These are phyloP conservation scores for Rynchops niger DNA, from an alignment of 2,113 vertebrate genomes.

Conservation along the genomic window DNA sequence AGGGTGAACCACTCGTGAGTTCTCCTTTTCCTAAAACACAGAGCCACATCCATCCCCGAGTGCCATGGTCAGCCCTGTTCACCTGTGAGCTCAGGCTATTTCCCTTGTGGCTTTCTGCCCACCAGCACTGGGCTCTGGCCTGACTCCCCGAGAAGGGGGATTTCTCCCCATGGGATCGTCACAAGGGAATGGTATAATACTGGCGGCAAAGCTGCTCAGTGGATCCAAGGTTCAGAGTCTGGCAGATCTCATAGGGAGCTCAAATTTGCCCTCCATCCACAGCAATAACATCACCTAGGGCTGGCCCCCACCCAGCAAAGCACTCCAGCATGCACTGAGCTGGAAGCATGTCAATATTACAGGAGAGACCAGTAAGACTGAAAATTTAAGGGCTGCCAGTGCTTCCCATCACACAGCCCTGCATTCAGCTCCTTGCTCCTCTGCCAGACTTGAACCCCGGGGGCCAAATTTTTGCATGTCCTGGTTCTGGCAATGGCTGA, in stretches of 20 bases:
- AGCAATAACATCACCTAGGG: background rate
- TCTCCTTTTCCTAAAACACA: background rate
- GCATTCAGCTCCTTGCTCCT: background rate
- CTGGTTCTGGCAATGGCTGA: background rate
- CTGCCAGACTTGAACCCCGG: background rate
- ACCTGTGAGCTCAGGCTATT: background rate
- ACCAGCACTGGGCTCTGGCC: too few relatives aligned
- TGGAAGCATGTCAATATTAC: background rate
- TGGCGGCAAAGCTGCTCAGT: background rate
- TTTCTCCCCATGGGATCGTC: background rate
- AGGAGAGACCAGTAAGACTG: background rate
- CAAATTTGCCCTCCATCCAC: background rate
- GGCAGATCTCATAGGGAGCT: background rate
- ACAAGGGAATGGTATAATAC: fast-evolving
- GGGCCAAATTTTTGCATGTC: background rate
- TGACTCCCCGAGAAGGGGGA: background rate
- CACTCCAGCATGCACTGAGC: background rate
- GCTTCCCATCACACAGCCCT: background rate
- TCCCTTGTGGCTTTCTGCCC: background rate
- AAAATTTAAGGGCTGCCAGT: background rate
- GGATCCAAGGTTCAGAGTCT: background rate
- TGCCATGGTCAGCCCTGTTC: background rate
- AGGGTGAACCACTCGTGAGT: background rate
- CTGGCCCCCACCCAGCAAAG: background rate
- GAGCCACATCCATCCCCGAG: background rate